Percentiles rank a stretch among this genome's conserved stretches.
These are phyloP conservation scores for Alviniconcha marisindica DNA, from an alignment of 1,140 invertebrate genomes.

Conservation along the genomic window DNA sequence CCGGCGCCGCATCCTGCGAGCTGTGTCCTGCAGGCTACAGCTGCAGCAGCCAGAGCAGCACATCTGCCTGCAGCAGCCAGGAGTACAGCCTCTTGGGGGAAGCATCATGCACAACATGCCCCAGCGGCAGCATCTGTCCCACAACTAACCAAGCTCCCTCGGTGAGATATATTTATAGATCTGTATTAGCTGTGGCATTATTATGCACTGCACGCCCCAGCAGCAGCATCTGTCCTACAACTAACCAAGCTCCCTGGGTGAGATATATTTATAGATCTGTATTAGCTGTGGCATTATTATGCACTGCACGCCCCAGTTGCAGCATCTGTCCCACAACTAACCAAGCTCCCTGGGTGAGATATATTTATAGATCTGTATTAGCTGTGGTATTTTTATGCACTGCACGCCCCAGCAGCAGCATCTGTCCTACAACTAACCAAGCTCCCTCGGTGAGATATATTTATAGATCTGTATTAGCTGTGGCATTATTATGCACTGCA, in stretches of 20 bases:
- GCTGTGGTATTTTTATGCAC: constrained; percentile 44
- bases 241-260: too few species aligned
- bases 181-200: neutral
- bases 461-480: too few species aligned
- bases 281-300: too few species aligned
- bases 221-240: too few species aligned
- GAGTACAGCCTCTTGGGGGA: constrained; percentile 49
- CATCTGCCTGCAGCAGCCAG: constrained; percentile 43
- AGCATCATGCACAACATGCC: constrained; percentile 48
- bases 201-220: too few species aligned
- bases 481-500: too few species aligned
- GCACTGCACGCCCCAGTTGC: constrained; percentile 59
- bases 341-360: constrained; percentile 50
- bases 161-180: constrained; percentile 34
- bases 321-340: constrained; percentile 36
- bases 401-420: constrained; percentile 48
- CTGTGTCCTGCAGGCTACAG: constrained; percentile 58
- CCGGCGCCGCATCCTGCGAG: constrained; percentile 51
- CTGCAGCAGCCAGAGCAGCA: constrained; percentile 46
- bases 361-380: too few species aligned
- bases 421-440: constrained; percentile 51
- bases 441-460: constrained; percentile 52
- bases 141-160: constrained; percentile 53
- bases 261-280: too few species aligned
- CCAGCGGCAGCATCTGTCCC: constrained; percentile 53